These are phyloP conservation scores for Mamestra configurata DNA, from an alignment of 1,140 invertebrate genomes.

Conservation along the genomic window DNA sequence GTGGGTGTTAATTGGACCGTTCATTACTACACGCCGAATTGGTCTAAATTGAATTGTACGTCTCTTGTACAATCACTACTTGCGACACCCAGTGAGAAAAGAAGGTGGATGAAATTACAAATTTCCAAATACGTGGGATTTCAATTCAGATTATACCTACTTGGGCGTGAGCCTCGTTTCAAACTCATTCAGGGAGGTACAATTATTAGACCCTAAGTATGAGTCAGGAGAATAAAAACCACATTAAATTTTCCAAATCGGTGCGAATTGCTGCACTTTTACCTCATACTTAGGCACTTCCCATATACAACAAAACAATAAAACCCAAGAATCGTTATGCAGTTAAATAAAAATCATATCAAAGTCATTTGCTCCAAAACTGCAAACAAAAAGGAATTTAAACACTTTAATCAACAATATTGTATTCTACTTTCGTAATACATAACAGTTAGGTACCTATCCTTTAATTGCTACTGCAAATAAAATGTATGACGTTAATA, in stretches of 20 bases:
- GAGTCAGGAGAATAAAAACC: constrained; percentile 5
- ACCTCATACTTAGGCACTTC: neutral
- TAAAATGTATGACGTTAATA: constrained; percentile 7
- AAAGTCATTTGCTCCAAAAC: constrained; percentile 2
- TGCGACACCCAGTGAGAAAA: constrained; percentile 36
- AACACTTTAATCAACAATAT: neutral
- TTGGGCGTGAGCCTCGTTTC: constrained; percentile 9
- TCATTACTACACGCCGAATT: constrained; percentile 24
- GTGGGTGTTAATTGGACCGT: constrained; percentile 33
- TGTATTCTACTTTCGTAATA: neutral
- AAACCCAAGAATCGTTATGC: constrained; percentile 16
- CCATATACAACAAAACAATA: constrained; percentile 5
- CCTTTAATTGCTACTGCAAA: constrained; percentile 30
- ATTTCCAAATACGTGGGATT: constrained; percentile 27
- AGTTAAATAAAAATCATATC: constrained; percentile 4
- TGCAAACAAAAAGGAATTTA: neutral
- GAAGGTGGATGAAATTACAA: constrained; percentile 42
- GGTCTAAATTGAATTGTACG: constrained; percentile 35
- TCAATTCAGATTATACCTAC: constrained; percentile 26
- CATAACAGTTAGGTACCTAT: neutral
- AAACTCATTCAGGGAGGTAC: neutral
- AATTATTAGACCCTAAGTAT: constrained; percentile 21
- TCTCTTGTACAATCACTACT: constrained; percentile 30
- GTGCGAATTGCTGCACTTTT: neutral
- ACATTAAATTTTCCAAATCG: neutral